These are phyloP conservation scores for Potamilus streckersoni DNA, from an alignment of 1,140 invertebrate species.

Conservation along the genomic window DNA sequence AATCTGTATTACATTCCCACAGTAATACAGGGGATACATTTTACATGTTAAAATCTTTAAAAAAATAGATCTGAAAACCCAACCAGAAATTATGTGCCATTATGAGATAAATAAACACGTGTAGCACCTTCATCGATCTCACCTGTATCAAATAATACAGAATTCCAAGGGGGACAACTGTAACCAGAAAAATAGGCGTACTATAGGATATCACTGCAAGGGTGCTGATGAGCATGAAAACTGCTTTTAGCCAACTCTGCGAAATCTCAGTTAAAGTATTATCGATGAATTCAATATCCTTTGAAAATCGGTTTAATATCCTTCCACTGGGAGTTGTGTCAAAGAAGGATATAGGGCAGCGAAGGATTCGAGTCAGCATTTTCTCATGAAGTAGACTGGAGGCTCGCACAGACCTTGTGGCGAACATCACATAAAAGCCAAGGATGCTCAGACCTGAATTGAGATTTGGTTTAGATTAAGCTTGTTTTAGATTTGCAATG, in stretches of 20 bases:
- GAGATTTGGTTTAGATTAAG: neutral
- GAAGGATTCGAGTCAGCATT: conserved; percentile 72
- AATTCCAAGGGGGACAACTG: conserved; percentile 69
- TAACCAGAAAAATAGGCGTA: conserved; percentile 30
- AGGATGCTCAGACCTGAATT: conserved; percentile 45
- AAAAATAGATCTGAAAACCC: no score
- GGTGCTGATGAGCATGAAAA: conserved; percentile 14
- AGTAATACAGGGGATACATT: no score
- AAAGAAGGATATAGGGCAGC: conserved; percentile 72
- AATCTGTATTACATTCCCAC: no score
- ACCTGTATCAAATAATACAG: conserved; percentile 72
- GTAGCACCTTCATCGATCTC: neutral
- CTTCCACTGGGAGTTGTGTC: conserved; percentile 74
- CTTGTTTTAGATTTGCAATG: no score
- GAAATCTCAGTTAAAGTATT: conserved; percentile 51
- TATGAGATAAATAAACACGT: no score
- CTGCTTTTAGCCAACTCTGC: conserved; percentile 7
- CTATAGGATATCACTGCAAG: conserved; percentile 23
- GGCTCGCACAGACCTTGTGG: conserved; percentile 70
- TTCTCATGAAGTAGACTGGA: conserved; percentile 79
- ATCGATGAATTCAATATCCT: conserved; percentile 68
- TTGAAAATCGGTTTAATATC: conserved; percentile 73
- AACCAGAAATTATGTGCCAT: no score
- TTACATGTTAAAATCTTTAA: no score
- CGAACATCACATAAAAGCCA: no score